These are phyloP conservation scores for Philereme transversata DNA, from an alignment of 2,888 invertebrate genomes.

Conservation along the genomic window DNA sequence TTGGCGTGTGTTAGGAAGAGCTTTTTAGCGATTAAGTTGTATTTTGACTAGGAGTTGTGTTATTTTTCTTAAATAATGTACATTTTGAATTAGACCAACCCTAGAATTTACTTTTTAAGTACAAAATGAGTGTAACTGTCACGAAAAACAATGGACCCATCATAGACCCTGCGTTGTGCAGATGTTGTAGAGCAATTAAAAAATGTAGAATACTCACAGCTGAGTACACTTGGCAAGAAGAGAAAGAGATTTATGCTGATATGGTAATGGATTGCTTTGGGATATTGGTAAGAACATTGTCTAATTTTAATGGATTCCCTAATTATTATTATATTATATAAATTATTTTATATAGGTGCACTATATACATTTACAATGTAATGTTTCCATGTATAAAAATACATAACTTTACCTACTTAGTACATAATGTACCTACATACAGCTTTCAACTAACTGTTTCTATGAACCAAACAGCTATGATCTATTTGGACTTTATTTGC, in stretches of 20 bases:
- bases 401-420: too few relatives aligned
- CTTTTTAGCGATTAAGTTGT: conserved; percentile 10
- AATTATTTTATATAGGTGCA: too few relatives aligned
- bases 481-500: too few relatives aligned
- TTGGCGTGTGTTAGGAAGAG: conserved; percentile 16
- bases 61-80: conserved; percentile 30
- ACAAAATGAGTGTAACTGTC: conserved; percentile 58
- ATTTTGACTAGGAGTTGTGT: conserved; percentile 5
- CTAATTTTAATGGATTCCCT: background rate
- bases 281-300: conserved; percentile 59
- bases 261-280: conserved; percentile 81
- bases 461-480: too few relatives aligned
- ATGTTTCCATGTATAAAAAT: too few relatives aligned
- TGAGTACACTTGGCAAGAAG: conserved; percentile 75
- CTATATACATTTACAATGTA: too few relatives aligned
- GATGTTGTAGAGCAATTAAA: conserved; percentile 75
- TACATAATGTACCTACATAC: too few relatives aligned
- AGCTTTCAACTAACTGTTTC: too few relatives aligned
- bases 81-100: conserved; percentile 18
- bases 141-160: conserved; percentile 69
- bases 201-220: conserved; percentile 74
- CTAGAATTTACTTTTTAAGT: conserved; percentile 1
- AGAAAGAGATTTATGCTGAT: conserved; percentile 73
- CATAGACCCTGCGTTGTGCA: conserved; percentile 74
- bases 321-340: too few relatives aligned